These are phyloP conservation scores for Argyresthia goedartella DNA, from an alignment of 2,888 invertebrate genomes.

Conservation along the genomic window DNA sequence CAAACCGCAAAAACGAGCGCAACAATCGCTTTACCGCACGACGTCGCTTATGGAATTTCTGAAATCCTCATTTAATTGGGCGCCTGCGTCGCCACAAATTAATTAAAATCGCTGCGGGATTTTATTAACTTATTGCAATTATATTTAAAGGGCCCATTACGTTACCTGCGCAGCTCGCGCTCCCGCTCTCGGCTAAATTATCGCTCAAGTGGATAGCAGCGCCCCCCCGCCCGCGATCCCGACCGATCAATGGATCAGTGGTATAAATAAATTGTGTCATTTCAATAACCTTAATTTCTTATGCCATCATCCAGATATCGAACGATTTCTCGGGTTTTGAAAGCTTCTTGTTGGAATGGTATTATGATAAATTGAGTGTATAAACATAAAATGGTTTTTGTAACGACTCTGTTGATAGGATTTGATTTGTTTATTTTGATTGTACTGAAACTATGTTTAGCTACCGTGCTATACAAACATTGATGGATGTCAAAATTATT, in stretches of 20 bases:
- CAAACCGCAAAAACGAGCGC: constrained; percentile 30
- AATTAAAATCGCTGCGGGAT: constrained; percentile 54
- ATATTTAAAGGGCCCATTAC: constrained; percentile 40
- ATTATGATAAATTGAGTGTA: no score
- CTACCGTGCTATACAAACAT: no score
- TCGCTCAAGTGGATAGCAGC: not conserved
- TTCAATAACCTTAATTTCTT: no score
- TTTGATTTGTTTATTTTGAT: no score
- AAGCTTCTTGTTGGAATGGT: no score
- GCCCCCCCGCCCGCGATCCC: constrained; percentile 42
- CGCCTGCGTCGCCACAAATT: constrained; percentile 53
- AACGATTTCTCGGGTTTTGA: no score
- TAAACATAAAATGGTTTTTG: no score
- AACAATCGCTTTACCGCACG: constrained; percentile 31
- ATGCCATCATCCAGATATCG: no score
- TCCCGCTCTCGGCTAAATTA: constrained; percentile 11
- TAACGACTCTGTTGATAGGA: no score
- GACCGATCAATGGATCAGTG: not conserved
- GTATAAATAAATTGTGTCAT: constrained; percentile 20
- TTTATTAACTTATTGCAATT: constrained; percentile 65
- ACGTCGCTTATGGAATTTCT: constrained; percentile 40
- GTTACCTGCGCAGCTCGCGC: constrained; percentile 4
- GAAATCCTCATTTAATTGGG: constrained; percentile 52
- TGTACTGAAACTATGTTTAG: no score
- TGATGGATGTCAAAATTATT: not conserved